phyloP scores from a whole-genome alignment of 1,140 invertebrate species.

The Ceratoteleas bidentatus region DNA sequence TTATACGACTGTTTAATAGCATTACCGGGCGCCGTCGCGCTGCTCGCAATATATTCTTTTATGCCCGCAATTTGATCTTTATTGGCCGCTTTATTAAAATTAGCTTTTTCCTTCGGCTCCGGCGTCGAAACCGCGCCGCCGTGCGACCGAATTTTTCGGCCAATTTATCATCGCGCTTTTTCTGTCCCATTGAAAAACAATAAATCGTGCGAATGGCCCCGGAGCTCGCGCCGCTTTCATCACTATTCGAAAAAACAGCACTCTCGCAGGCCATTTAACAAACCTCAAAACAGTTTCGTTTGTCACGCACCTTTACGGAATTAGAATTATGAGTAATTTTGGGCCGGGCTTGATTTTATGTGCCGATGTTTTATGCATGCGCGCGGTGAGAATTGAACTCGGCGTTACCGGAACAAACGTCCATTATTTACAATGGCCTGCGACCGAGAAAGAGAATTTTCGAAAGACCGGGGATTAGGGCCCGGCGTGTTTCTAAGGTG shows the following conservation, averaged over 20 bases:
- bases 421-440: constrained; percentile 22
- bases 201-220: constrained; percentile 27
- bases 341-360: constrained; percentile 20
- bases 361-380: constrained; percentile 42
- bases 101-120: too few species aligned
- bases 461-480: constrained; percentile 32
- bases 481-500: constrained; percentile 37
- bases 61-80: background rate
- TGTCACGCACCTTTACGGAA: constrained; percentile 15
- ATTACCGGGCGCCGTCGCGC: constrained; percentile 1
- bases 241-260: constrained; percentile 25
- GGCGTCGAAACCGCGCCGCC: too few species aligned
- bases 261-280: constrained; percentile 13
- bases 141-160: too few species aligned
- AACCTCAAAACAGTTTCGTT: constrained; percentile 29
- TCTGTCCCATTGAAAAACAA: constrained; percentile 44
- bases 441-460: constrained; percentile 28
- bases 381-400: constrained; percentile 19
- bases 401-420: constrained; percentile 41
- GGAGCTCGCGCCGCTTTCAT: constrained; percentile 21
- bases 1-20: constrained; percentile 48
- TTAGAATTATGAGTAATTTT: constrained; percentile 48
- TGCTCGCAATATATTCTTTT: constrained; percentile 31
- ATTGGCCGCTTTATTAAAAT: background rate
- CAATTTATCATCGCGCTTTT: constrained; percentile 25